phyloP scores from a whole-genome alignment of 2,113 vertebrate species.

The Onychostruthus taczanowskii region DNA sequence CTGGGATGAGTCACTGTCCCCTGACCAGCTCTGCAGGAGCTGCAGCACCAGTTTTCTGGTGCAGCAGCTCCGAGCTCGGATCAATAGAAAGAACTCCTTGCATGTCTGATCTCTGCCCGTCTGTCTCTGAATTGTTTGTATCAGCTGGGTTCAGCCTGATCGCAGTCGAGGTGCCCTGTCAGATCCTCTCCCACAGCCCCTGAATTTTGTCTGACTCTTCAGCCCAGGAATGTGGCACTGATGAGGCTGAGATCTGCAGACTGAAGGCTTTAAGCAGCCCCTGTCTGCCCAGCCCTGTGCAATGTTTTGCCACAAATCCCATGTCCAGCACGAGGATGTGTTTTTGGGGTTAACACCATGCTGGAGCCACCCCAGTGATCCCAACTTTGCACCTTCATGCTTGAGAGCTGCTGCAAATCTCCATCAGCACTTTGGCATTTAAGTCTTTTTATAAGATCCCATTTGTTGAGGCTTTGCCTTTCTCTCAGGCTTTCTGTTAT shows the following conservation, averaged over 20 bases:
- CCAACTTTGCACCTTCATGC: background rate
- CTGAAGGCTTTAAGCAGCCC: background rate
- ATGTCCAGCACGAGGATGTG: background rate
- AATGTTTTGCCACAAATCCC: background rate
- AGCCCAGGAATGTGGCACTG: background rate
- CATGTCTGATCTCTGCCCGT: background rate
- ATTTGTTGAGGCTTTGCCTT: background rate
- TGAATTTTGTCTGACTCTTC: background rate
- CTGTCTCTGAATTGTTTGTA: background rate
- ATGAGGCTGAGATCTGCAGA: background rate
- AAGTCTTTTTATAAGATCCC: background rate
- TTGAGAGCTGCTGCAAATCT: background rate
- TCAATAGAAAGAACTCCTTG: background rate
- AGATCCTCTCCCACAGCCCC: background rate
- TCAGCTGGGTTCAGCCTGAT: background rate
- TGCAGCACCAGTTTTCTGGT: background rate
- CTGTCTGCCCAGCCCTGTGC: background rate
- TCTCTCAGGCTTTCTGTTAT: slow-evolving; percentile 29
- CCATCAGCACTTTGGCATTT: background rate
- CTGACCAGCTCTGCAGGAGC: background rate
- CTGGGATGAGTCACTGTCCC: background rate
- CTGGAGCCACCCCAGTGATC: background rate
- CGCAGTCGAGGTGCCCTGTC: background rate
- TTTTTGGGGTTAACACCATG: background rate
- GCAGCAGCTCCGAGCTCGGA: background rate